Evolutionary conservation across 2,797 vertebrate genomes (phyloP), one percentile per base, ranked within the genome.

Genomic region (Melanotaenia trifasciata): DNA sequence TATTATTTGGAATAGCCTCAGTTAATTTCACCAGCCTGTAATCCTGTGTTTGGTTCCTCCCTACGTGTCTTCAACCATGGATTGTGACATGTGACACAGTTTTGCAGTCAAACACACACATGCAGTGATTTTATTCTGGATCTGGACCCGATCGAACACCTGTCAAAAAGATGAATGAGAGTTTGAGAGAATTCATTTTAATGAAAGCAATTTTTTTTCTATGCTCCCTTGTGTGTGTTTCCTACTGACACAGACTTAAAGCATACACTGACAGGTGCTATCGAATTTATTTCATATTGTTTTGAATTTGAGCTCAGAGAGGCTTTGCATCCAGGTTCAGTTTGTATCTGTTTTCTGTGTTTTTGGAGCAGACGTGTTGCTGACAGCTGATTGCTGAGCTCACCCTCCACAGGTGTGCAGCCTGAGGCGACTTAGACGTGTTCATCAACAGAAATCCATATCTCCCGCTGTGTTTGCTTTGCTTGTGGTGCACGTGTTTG

Each of bases 401-500:
- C 59, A 71, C 43, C 28, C 77, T 76, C 76, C 30, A 50, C 78
- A 80, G 83, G 72, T 84, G 80, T 56, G 3, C 64, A 22, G 40
- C 67, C 80, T 9, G 13, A 79, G 76, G 80, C 38, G 7, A 33
- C 74, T 64, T 11, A 65, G 62, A 73, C 76, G 33, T 1, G 45
- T 65, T 35, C 76, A 73, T 87, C 77, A 64, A 40, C 80, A 78
- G 16, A 72, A 75, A 91, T 88, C 84, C 73, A 85, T 87, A 74
- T 61, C 65, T 64, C 76, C 69, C n/a, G 0, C 72, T 61, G 77
- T 79, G 83, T 76, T 73, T 79, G 67, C 51, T 67, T 24, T 36
- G n/a, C 40, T 33, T 10, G 2, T 14, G 43, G 54, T 64, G 40
- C 28, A 6, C 13, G 59, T 72, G 67, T 66, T 26, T 26, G 26